Percentiles rank a stretch among this genome's conserved stretches.
Conservation (phyloP, 2,888 invertebrate genomes). For the Callyntrura sp. region DNA sequence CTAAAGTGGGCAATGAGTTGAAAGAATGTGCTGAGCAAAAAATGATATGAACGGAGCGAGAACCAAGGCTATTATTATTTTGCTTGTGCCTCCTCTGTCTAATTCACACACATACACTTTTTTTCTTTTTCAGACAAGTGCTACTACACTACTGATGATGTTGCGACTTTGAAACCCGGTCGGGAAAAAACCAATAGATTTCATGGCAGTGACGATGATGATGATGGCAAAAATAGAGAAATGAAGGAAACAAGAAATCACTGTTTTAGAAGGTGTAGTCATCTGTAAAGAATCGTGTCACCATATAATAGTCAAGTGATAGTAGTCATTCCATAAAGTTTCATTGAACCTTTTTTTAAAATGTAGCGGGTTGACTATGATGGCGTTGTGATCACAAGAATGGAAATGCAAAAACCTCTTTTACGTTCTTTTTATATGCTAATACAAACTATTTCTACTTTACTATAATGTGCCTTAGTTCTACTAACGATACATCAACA, state of each 20-base stretch:
- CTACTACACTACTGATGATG: neutral
- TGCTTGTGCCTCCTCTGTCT: neutral
- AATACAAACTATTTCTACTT: neutral
- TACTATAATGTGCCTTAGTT: too few species aligned
- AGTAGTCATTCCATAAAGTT: conserved; percentile 17
- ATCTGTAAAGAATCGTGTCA: neutral
- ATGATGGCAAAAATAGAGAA: neutral
- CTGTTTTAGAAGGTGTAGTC: neutral
- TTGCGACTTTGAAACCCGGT: neutral
- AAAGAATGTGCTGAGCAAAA: conserved; percentile 52
- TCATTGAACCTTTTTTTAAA: conserved; percentile 28
- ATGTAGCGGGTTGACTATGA: neutral
- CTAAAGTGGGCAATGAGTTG: conserved; percentile 61
- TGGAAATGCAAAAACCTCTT: neutral
- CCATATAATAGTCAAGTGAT: neutral
- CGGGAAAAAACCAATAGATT: conserved; percentile 23
- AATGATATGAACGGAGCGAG: neutral
- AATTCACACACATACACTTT: neutral
- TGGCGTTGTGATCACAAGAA: neutral
- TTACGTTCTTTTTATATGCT: conserved; percentile 26
- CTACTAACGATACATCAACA: neutral
- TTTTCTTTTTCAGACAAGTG: neutral
- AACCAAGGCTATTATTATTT: conserved; percentile 14
- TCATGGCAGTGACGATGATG: neutral
- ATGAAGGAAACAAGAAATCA: conserved; percentile 18